phyloP scores from a whole-genome alignment of 2,113 vertebrate genomes.

The Tringa solitaria region DNA sequence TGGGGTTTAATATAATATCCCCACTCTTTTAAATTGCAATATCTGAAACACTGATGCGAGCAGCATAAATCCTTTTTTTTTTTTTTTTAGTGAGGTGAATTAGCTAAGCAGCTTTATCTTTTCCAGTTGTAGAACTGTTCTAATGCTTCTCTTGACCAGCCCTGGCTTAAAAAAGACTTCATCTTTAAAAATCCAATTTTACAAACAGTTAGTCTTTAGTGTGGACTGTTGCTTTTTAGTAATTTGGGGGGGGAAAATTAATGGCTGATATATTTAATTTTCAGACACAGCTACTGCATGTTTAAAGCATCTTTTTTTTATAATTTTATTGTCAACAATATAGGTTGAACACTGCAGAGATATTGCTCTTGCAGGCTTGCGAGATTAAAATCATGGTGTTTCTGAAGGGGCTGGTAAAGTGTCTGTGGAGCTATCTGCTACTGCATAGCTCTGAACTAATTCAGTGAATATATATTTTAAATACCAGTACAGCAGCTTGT shows the following conservation, averaged over 20 bases:
- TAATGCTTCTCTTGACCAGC: neutral
- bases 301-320: neutral
- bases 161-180: constrained; percentile 35
- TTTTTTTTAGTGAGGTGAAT: constrained; percentile 5
- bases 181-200: constrained; percentile 75
- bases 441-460: neutral
- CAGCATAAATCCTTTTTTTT: neutral
- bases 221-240: constrained; percentile 73
- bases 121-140: constrained; percentile 16
- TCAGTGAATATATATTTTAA: neutral
- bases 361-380: neutral
- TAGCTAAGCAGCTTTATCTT: constrained; percentile 5
- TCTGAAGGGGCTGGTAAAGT: constrained; percentile 26
- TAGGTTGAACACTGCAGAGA: neutral
- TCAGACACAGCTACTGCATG: neutral
- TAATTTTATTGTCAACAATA: constrained; percentile 29
- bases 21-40: neutral
- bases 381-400: neutral
- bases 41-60: constrained; percentile 13
- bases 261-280: constrained; percentile 61
- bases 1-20: constrained; percentile 4
- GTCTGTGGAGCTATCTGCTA: neutral
- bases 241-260: constrained; percentile 58
- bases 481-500: neutral
- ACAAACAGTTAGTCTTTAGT: constrained; percentile 74